Conservation (phyloP, 2,113 vertebrate genomes). For the Psittacula cyanocephala region DNA sequence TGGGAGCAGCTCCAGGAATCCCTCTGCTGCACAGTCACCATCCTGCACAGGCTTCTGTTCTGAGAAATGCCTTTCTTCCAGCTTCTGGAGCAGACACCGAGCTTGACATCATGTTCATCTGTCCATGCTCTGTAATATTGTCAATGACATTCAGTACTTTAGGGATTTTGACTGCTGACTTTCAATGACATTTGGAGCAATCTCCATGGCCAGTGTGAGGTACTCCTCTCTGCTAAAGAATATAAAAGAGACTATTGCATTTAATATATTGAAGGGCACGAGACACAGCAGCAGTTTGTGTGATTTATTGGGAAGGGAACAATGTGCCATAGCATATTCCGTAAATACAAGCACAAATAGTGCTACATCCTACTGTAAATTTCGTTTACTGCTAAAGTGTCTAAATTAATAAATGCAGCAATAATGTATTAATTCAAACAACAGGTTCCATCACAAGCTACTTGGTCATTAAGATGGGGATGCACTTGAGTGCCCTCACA, state of each 20-base stretch:
- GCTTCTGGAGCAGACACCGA: not conserved
- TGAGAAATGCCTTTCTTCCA: not conserved
- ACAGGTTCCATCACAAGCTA: not conserved
- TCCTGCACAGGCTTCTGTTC: not conserved
- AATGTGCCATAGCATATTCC: not conserved
- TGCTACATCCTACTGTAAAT: not conserved
- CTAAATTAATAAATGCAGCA: slow-evolving; percentile 6
- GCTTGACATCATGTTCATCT: not conserved
- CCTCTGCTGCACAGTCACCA: not conserved
- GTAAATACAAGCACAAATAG: not conserved
- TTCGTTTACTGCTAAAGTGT: not conserved
- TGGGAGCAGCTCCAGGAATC: slow-evolving; percentile 11
- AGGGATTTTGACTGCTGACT: slow-evolving; percentile 17
- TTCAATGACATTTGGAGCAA: slow-evolving; percentile 45
- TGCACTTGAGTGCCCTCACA: not conserved
- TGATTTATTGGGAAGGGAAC: not conserved
- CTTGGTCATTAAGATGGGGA: not conserved
- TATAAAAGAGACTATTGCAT: slow-evolving; percentile 15
- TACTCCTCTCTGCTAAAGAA: not conserved
- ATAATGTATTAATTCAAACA: not conserved
- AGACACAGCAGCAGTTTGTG: slow-evolving; percentile 7
- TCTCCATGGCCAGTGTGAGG: slow-evolving; percentile 11
- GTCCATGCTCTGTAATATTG: not conserved
- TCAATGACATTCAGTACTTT: not conserved
- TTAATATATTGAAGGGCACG: not conserved